Conservation (phyloP, 2,113 vertebrate genomes). For the Sceloporus undulatus region DNA sequence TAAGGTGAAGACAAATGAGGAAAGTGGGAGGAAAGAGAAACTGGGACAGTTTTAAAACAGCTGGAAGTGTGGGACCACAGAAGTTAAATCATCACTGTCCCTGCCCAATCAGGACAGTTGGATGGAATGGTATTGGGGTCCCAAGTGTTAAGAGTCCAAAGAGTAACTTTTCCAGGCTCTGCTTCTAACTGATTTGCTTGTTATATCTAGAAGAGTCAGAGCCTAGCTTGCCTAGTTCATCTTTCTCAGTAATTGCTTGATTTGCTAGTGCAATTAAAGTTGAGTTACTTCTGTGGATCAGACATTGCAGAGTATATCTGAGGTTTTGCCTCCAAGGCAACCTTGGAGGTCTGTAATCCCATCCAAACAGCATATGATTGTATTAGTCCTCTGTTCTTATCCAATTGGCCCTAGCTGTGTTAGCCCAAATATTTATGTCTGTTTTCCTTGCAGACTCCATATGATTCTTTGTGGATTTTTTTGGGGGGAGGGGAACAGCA, state of each 20-base stretch:
- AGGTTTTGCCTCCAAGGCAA: conserved; percentile 13
- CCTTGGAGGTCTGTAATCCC: conserved; percentile 3
- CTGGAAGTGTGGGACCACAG: too few relatives aligned
- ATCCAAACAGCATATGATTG: conserved; percentile 13
- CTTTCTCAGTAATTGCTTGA: neutral
- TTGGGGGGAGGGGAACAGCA: neutral
- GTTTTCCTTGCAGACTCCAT: neutral
- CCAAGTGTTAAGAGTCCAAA: too few relatives aligned
- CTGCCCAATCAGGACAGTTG: too few relatives aligned
- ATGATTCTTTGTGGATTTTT: neutral
- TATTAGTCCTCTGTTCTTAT: conserved; percentile 38
- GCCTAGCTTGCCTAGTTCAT: neutral
- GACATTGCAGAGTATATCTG: neutral
- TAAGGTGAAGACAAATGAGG: too few relatives aligned
- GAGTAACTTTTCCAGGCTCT: too few relatives aligned
- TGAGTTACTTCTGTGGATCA: neutral
- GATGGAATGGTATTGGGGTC: too few relatives aligned
- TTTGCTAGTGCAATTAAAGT: conserved; percentile 12
- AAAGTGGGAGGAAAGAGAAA: too few relatives aligned
- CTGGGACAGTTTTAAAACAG: too few relatives aligned
- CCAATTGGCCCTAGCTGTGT: conserved; percentile 10
- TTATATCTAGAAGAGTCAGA: neutral
- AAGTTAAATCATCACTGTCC: too few relatives aligned
- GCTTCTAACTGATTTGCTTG: neutral
- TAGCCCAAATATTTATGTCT: conserved; percentile 33